Conservation (phyloP, 2,113 vertebrate genomes). For the Meleagris gallopavo region DNA sequence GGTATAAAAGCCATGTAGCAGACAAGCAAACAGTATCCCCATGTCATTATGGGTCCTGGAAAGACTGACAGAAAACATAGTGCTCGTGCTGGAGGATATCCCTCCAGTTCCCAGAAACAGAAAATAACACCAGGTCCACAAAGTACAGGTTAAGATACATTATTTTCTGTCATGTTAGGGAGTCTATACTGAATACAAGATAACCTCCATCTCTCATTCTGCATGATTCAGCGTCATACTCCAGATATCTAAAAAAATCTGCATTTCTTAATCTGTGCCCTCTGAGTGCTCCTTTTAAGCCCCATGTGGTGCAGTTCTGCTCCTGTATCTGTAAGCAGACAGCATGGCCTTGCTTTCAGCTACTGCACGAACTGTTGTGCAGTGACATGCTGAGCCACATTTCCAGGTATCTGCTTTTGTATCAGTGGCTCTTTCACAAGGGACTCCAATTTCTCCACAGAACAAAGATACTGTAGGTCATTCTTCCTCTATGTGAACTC, state of each 20-base stretch:
- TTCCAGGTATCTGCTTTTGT: not conserved
- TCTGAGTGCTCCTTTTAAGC: not conserved
- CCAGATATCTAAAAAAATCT: not conserved
- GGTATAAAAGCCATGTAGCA: not conserved
- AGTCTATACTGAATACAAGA: not conserved
- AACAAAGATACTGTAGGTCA: not conserved
- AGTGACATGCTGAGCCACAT: fast-evolving
- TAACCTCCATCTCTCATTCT: not conserved
- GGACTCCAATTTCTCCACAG: not conserved
- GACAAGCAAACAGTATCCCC: not conserved
- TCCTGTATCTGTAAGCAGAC: not conserved
- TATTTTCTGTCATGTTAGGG: not conserved
- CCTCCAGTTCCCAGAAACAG: not conserved
- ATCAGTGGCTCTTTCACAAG: not conserved
- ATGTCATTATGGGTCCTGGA: not conserved
- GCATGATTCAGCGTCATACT: not conserved
- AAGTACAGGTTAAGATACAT: not conserved
- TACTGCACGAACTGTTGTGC: fast-evolving
- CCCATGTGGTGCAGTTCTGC: not conserved
- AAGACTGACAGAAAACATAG: not conserved
- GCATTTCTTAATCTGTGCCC: not conserved
- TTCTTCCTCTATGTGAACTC: not conserved
- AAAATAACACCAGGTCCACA: not conserved
- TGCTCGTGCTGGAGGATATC: not conserved
- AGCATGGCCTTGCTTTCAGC: not conserved